Conservation (phyloP, 2,888 invertebrate genomes). For the Amphimallon solstitiale region DNA sequence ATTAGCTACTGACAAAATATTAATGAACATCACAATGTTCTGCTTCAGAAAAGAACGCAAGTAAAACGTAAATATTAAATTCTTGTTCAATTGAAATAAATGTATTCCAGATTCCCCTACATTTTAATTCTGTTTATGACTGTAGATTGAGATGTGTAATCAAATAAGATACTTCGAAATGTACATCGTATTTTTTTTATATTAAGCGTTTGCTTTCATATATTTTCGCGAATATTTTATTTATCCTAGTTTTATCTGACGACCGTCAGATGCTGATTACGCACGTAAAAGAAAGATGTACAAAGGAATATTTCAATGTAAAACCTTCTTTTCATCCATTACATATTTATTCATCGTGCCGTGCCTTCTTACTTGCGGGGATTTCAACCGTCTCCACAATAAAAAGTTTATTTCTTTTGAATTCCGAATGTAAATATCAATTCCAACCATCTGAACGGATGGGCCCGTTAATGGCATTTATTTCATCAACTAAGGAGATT, state of each 20-base stretch:
- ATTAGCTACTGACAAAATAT: no score
- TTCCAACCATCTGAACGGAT: neutral
- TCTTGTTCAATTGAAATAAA: no score
- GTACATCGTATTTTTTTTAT: no score
- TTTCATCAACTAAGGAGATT: conserved; percentile 17
- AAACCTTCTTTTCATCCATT: neutral
- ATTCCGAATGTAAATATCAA: conserved; percentile 27
- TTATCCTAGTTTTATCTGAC: neutral
- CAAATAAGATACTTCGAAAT: no score
- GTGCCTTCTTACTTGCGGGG: neutral
- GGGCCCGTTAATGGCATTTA: conserved; percentile 21
- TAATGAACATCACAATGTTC: no score
- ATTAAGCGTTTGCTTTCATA: no score
- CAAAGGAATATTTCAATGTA: neutral
- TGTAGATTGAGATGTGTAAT: no score
- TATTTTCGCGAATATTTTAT: no score
- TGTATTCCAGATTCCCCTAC: no score
- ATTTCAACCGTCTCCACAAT: conserved; percentile 2
- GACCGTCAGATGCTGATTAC: neutral
- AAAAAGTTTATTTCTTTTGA: conserved; percentile 13
- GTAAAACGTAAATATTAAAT: no score
- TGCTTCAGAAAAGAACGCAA: no score
- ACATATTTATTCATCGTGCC: neutral
- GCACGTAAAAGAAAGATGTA: neutral
- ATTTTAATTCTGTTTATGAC: no score